Evolutionary conservation across 1,140 invertebrate species (phyloP), one percentile per base, ranked within the genome.

Genomic region (Cepaea nemoralis): DNA sequence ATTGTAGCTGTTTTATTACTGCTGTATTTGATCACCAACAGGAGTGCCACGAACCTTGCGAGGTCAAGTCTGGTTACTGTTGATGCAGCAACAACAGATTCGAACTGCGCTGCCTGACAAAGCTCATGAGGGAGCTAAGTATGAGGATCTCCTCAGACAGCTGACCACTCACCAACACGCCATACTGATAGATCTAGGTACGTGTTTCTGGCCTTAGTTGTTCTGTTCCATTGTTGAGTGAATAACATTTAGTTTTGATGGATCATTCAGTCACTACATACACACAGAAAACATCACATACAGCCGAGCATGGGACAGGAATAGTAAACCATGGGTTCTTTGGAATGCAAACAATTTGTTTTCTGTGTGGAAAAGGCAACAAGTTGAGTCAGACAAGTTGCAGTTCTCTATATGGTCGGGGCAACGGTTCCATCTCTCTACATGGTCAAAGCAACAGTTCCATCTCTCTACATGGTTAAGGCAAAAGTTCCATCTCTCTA

Each of bases 121-220:
- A 19, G 12, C 45, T 19, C 35, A 14, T 35, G 66, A 27, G 42
- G 35, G 33, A 14, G 83, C 81, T 0, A 77, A 83, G 27, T 99
- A 98, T 90, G 94, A 95, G 55, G 93, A 95, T 3, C 92, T 98
- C 22, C 91, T 98, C 5, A 95, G 95, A 80, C 95, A 97, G 86
- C 93, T 99, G 0, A 98, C 97, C 3, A 96, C 96, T 24, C 96
- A 98, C 86, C 97, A 98, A 88, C 97, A 99, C 91, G 96, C 97
- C 0, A 99, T 99, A 87, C 93, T 97, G 19, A 96, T 97, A 80
- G 96, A 98, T 91, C 91, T 98, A 71, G 96, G 95, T 95, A 89
- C 91, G 90, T 85, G n/a, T 35, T 35, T n/a, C 14, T 55, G 14
- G 14, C 14, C n/a, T 55, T 55, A 55, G 50, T 55, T 55, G 50